Conservation (phyloP, 2,888 invertebrate genomes). For the Taenaris catops region DNA sequence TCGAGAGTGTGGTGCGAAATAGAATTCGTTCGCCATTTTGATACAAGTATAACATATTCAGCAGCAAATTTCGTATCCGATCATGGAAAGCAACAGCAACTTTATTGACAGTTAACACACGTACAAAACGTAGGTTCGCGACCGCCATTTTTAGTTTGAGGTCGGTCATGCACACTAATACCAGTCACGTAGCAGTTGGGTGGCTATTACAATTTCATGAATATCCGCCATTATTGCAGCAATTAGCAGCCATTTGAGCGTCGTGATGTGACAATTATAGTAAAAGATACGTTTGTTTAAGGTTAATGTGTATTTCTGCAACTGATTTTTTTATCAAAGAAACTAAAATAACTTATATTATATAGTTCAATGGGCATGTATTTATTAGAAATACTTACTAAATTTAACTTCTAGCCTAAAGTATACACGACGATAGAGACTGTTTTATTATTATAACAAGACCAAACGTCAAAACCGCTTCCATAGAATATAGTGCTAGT, state of each 20-base stretch:
- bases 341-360: no score
- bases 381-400: no score
- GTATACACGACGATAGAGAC: no score
- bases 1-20: no score
- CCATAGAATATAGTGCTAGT: no score
- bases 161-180: constrained; percentile 30
- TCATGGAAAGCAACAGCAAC: constrained; percentile 14
- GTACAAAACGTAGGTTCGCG: constrained; percentile 21
- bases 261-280: constrained; percentile 10
- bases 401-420: no score
- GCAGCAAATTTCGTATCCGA: constrained; percentile 2
- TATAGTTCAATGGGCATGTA: no score
- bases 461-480: no score
- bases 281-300: constrained; percentile 3
- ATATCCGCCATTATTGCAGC: constrained; percentile 35
- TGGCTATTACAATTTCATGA: constrained; percentile 36
- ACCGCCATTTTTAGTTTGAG: constrained; percentile 29
- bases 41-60: no score
- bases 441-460: no score
- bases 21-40: no score
- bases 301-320: background rate
- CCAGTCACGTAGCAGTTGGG: constrained; percentile 44
- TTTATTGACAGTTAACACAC: constrained; percentile 24
- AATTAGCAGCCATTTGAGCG: constrained; percentile 37
- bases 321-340: no score